Evolutionary conservation across 1,140 invertebrate species (phyloP), one percentile per base, ranked within the genome.

Genomic region (Drusus annulatus): DNA sequence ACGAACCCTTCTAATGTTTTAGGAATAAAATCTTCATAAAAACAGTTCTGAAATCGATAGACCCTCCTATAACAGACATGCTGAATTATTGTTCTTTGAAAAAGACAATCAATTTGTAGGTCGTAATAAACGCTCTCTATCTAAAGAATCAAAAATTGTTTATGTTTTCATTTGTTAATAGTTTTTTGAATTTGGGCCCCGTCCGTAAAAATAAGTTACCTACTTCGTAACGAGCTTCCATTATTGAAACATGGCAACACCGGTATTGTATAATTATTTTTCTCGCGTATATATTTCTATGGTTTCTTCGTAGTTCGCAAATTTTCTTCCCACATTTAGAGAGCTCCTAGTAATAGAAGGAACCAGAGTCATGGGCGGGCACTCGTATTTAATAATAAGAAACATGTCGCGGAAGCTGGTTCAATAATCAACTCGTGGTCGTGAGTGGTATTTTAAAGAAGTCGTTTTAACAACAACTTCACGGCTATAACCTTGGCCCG

Each of bases 401-500:
- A 65, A 36, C 28, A 16, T 65, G 31, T 65, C 63, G 63, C 2
- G 31, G 63, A 36, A 65, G 63, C 23, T 31, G 36, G 19, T 65
- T 36, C 63, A 16, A 36, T 36, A 36, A n/a, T 65, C n/a, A 15
- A 17, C 8, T 65, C n/a, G 31, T 31, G 28, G 25, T 36, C 15
- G 15, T n/a, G 63, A 36, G 25, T 65, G 63, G 45, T 28, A 36
- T 65, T 65, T 7, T 58, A 50, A 51, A 52, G 7, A 19, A 71
- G 19, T 50, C 8, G 1, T 50, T 71, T 71, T 23, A 71, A 51
- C 23, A 51, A 21, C 51, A 71, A 71, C 68, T 25, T 63, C n/a
- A n/a, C n/a, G n/a, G n/a, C n/a, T n/a, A n/a, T n/a, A 79, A 74
- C 78, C 78, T 79, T 79, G 78, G 78, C 69, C 69, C 21, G 68